These are phyloP conservation scores for Xanthorhoe designata DNA, from an alignment of 2,888 invertebrate genomes.

Conservation along the genomic window DNA sequence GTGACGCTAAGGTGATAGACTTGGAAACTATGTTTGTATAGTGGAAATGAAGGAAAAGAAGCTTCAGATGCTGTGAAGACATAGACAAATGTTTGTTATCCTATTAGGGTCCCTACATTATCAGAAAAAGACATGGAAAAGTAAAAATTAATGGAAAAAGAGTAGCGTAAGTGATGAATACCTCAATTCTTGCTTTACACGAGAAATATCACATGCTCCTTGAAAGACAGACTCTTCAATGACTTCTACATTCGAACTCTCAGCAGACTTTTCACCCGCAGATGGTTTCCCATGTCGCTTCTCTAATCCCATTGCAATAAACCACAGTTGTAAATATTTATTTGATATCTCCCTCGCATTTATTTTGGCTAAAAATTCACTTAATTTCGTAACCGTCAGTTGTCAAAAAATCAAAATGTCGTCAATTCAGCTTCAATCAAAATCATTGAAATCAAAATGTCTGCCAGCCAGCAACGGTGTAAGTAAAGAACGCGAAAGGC, in stretches of 20 bases:
- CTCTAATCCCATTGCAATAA: slow-evolving; percentile 45
- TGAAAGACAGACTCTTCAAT: slow-evolving; percentile 45
- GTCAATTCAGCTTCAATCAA: slow-evolving; percentile 46
- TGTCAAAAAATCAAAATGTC: slow-evolving; percentile 48
- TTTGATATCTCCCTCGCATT: slow-evolving; percentile 49
- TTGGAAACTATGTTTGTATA: slow-evolving; percentile 20
- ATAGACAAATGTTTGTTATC: neutral
- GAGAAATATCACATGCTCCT: slow-evolving; percentile 36
- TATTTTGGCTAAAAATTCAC: slow-evolving; percentile 39
- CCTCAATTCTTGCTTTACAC: slow-evolving; percentile 45
- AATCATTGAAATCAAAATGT: slow-evolving; percentile 40
- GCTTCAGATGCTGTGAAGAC: neutral
- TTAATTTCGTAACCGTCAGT: slow-evolving; percentile 44
- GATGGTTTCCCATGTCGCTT: slow-evolving; percentile 40
- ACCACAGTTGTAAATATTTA: slow-evolving; percentile 35
- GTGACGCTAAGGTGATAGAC: slow-evolving; percentile 11
- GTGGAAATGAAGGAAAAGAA: slow-evolving; percentile 5
- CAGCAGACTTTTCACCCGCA: slow-evolving; percentile 29
- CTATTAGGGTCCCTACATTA: neutral
- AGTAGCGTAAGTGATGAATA: slow-evolving; percentile 24
- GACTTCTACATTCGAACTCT: slow-evolving; percentile 50
- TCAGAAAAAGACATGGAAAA: neutral
- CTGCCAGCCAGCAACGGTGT: slow-evolving; percentile 21
- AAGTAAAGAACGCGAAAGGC: neutral
- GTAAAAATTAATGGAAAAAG: neutral